A percentile compares a stretch with the other conserved stretches of the same genome.
These are phyloP conservation scores for Ginglymostoma cirratum DNA, from an alignment of 2,113 vertebrate species.

Conservation along the genomic window DNA sequence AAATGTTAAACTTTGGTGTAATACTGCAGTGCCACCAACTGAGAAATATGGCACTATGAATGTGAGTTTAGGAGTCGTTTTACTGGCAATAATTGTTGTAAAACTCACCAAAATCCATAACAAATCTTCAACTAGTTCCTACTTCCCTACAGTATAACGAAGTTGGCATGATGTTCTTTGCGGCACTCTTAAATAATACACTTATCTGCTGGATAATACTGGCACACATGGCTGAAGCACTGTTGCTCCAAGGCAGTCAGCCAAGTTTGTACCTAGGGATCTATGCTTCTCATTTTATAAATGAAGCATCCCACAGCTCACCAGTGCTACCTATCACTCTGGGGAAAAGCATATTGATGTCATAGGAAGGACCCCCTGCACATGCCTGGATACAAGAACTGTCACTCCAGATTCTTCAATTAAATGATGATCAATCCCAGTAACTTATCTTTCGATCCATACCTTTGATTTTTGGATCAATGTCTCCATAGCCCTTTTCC, in stretches of 20 bases:
- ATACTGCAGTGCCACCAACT: background rate
- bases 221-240: background rate
- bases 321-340: background rate
- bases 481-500: background rate
- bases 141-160: background rate
- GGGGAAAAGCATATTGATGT: background rate
- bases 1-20: background rate
- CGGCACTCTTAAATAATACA: background rate
- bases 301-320: background rate
- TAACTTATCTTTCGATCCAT: background rate
- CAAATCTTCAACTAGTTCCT: background rate
- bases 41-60: background rate
- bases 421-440: background rate
- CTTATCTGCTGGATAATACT: background rate
- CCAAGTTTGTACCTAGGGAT: background rate
- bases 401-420: background rate
- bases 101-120: background rate
- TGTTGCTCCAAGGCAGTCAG: background rate
- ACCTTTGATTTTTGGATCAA: background rate
- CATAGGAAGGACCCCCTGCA: background rate
- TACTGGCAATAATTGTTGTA: background rate
- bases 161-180: background rate
- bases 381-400: background rate
- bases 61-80: background rate
- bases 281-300: background rate